Evolutionary conservation across 2,888 invertebrate species (phyloP), one percentile per base, ranked within the genome.

Genomic region (Zhuqinia jingwanae): DNA sequence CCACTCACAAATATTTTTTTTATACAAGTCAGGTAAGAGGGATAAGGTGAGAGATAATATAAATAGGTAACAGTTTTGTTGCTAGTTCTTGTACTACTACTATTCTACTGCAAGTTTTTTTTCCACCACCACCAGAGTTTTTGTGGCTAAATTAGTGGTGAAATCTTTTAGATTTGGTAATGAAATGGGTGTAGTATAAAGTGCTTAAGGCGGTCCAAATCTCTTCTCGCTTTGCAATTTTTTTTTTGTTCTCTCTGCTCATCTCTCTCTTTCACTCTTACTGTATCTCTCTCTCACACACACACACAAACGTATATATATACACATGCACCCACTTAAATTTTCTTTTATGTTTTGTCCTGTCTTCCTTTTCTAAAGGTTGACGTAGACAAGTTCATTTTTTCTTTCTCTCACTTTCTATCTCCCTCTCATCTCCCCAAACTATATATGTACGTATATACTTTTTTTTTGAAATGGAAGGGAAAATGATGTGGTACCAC

Each of bases 101-200:
- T 85, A 47, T 63, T 75, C 56, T 73, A 27, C 15, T 36, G 36
- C 36, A 60, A 77, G 56, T 58, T 78, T 36, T 36, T 36, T 36
- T 63, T 30, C 68, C 70, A 45, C 79, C n/a, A n/a, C n/a, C n/a
- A n/a, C 36, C 36, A 36, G 56, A 75, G 76, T 86, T 36, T n/a
- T 81, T 81, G 86, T 68, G 86, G 86, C 56, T 86, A 77, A 86
- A 86, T 86, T 76, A 86, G 86, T 86, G 86, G 86, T 77, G 80
- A 86, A 86, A 81, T 75, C 73, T 80, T 81, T 77, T 75, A 77
- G 86, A 81, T 81, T 81, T 86, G 81, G 68, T 86, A 86, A 86
- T 81, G 86, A 81, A 81, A 86, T 80, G 81, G 80, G 81, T 81
- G 79, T 81, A 45, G 70, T 81, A 22, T 81, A 65, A 73, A 65